Conservation (phyloP, 2,888 invertebrate species). For the Halocaridina rubra region DNA sequence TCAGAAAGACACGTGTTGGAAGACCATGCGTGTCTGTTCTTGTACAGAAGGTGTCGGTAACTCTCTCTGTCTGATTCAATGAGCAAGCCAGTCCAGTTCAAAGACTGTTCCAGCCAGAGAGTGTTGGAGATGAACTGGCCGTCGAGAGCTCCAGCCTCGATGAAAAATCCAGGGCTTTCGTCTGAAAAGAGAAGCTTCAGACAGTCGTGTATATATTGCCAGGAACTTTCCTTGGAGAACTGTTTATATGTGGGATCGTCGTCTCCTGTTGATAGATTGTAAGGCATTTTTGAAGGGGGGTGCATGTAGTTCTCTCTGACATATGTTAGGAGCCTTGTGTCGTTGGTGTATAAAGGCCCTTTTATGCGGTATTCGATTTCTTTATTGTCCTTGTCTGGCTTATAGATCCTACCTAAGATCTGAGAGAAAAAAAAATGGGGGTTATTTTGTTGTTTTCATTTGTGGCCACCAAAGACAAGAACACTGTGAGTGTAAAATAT, state of each 20-base stretch:
- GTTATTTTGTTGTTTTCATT: too few species aligned
- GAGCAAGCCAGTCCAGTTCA: conserved; percentile 35
- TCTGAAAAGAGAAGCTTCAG: neutral
- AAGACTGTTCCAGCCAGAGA: conserved; percentile 25
- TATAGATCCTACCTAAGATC: too few species aligned
- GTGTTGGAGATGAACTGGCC: conserved; percentile 39
- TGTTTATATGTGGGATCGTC: neutral
- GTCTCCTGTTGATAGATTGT: neutral
- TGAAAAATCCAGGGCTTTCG: conserved; percentile 21
- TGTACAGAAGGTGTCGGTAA: neutral
- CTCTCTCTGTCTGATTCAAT: conserved; percentile 24
- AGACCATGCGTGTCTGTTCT: conserved; percentile 29
- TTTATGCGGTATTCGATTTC: neutral
- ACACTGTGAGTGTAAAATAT: too few species aligned
- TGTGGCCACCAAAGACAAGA: too few species aligned
- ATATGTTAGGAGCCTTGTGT: neutral
- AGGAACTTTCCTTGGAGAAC: neutral
- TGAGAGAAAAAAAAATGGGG: too few species aligned
- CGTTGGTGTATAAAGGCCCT: neutral
- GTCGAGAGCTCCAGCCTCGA: conserved; percentile 45
- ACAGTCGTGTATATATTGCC: conserved; percentile 13
- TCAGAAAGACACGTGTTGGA: conserved; percentile 39
- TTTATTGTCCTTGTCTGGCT: too few species aligned
- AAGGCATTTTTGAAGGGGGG: neutral
- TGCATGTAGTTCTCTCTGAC: neutral